phyloP scores from a whole-genome alignment of 2,888 invertebrate species.

The Eupithecia tripunctaria region DNA sequence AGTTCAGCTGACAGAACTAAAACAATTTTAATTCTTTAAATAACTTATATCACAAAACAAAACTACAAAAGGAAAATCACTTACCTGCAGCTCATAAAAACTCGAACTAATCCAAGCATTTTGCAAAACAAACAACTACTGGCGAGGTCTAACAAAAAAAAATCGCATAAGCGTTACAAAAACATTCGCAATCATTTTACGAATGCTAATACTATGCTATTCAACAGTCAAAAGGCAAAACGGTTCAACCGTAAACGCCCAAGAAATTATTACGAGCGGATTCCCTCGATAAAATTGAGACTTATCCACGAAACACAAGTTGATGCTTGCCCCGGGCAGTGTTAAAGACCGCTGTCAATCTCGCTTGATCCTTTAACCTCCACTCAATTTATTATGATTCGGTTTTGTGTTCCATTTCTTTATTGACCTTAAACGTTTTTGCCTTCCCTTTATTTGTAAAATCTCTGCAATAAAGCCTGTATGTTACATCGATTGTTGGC shows the following conservation, averaged over 20 bases:
- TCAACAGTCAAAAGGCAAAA: constrained; percentile 52
- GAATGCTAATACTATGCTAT: constrained; percentile 11
- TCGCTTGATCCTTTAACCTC: constrained; percentile 69
- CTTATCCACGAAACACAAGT: constrained; percentile 66
- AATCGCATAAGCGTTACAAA: constrained; percentile 21
- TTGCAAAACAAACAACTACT: constrained; percentile 10
- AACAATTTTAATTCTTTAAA: neutral
- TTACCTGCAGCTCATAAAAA: neutral
- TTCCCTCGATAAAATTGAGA: constrained; percentile 66
- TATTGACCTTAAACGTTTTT: constrained; percentile 51
- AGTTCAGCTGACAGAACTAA: neutral
- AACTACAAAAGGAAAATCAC: neutral
- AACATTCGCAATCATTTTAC: constrained; percentile 42
- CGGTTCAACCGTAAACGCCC: constrained; percentile 55
- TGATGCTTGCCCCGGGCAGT: constrained; percentile 62
- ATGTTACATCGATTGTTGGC: neutral
- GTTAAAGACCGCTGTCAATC: constrained; percentile 75
- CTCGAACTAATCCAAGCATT: neutral
- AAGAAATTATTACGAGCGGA: constrained; percentile 61
- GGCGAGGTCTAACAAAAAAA: constrained; percentile 24
- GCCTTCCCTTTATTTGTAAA: constrained; percentile 5
- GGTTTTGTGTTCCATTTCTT: constrained; percentile 45
- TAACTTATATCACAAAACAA: neutral
- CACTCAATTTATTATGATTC: constrained; percentile 74
- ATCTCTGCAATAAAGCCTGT: neutral